Evolutionary conservation across 2,113 vertebrate species (phyloP), one percentile per base, ranked within the genome.

Genomic region (Clarias gariepinus): DNA sequence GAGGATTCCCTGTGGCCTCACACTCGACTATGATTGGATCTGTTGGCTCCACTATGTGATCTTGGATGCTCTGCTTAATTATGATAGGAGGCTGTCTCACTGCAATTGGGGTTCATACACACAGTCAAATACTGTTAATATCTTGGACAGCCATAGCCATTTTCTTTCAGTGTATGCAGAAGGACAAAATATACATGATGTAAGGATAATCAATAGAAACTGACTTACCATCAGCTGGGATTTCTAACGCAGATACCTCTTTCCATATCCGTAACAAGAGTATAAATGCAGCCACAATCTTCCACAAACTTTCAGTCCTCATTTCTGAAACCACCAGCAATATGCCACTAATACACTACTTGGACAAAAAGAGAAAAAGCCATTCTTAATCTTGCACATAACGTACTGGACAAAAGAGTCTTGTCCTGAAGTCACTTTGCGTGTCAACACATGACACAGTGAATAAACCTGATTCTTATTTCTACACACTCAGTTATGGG

Each of bases 81-180:
- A 99, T 99, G 3, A 97, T 97, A 9, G 98, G 98, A 10, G 98
- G 98, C 92, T 99, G 98, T 85, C 95, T 93, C 93, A 98, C 98
- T 99, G 95, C 68, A 87, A 69, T 15, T 15, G 64, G 66, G 87
- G 36, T 87, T 82, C 12, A 33, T 41, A n/a, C 16, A 73, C 1
- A 83, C 3, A 84, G 52, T 41, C 25, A 63, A 69, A 18, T 69
- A 36, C 18, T 15, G 21, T 57, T 55, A 69, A 2, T 30, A 78
- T 19, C 18, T 30, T 52, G 12, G 19, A 85, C 52, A 23, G 19
- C n/a, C 41, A 53, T 77, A 53, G 11, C 25, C 11, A 58, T 57
- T 69, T 30, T 33, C 66, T 33, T 58, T 12, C 9, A 8, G 8
- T 74, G 58, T 23, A 60, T 63, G 25, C 61, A 64, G 11, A 19